phyloP scores from a whole-genome alignment of 2,797 vertebrate species.

The Remorina albescens region DNA sequence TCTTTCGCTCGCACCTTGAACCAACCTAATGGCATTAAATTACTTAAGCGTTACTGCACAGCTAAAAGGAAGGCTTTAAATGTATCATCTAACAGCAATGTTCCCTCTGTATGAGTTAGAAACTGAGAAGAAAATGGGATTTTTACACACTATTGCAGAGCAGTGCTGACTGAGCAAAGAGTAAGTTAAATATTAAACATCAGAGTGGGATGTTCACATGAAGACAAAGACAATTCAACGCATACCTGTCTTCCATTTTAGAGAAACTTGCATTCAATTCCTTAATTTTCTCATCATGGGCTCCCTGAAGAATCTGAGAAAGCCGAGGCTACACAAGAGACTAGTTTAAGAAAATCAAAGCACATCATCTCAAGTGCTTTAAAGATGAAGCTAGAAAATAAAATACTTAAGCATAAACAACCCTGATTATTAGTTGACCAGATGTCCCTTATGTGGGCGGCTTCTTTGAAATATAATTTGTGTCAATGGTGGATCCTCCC shows the following conservation, averaged over 20 bases:
- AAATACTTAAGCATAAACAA: not conserved
- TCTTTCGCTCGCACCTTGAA: conserved; percentile 15
- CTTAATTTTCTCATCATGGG: not conserved
- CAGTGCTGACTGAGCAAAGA: conserved; percentile 29
- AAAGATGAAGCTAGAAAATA: conserved; percentile 11
- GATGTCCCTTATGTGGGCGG: not conserved
- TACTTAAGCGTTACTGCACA: conserved; percentile 50
- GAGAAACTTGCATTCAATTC: conserved; percentile 3
- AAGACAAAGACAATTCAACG: not conserved
- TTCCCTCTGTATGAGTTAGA: conserved; percentile 34
- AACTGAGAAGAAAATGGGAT: conserved; percentile 58
- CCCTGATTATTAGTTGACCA: not conserved
- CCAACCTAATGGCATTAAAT: conserved; percentile 55
- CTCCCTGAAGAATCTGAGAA: conserved; percentile 7
- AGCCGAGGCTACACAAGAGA: not conserved
- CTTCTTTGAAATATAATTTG: conserved; percentile 32
- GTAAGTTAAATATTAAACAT: conserved; percentile 61
- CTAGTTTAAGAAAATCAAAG: not conserved
- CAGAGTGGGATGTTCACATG: conserved; percentile 1
- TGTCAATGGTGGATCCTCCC: conserved; percentile 23
- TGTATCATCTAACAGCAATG: conserved; percentile 34
- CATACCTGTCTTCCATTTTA: not conserved
- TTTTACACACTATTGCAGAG: conserved; percentile 49
- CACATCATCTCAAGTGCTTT: not conserved
- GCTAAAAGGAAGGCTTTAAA: conserved; percentile 38